These are phyloP conservation scores for Xestoiulus laeticollis DNA, from an alignment of 2,888 invertebrate genomes.

Conservation along the genomic window DNA sequence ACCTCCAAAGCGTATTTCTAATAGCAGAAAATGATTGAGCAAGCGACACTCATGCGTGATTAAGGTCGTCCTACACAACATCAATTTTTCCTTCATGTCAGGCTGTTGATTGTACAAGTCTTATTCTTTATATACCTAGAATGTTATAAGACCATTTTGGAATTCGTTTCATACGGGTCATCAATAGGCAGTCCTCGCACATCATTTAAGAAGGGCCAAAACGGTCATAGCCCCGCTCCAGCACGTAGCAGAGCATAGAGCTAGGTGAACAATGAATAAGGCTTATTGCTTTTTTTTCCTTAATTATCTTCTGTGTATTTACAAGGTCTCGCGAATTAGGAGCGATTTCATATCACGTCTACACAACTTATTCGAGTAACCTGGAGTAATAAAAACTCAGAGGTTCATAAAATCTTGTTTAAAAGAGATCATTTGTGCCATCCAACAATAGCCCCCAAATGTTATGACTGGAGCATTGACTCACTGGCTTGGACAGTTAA, in stretches of 20 bases:
- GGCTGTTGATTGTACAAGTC: too few species aligned
- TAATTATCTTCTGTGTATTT: background rate
- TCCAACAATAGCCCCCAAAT: background rate
- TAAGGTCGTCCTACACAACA: too few species aligned
- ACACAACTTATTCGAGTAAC: background rate
- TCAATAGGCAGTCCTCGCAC: background rate
- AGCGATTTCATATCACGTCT: background rate
- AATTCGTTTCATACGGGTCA: background rate
- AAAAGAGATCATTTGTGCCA: background rate
- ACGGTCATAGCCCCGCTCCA: background rate
- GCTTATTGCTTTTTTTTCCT: background rate
- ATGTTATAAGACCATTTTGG: background rate
- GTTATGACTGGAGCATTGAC: background rate
- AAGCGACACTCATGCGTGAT: too few species aligned
- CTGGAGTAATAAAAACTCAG: background rate
- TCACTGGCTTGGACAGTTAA: background rate
- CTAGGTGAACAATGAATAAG: background rate
- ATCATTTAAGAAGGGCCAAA: background rate
- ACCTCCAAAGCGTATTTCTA: too few species aligned
- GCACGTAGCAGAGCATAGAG: background rate
- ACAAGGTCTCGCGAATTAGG: background rate
- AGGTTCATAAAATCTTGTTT: background rate
- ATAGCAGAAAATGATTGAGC: too few species aligned
- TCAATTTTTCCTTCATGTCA: too few species aligned
- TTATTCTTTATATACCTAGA: too few species aligned